Conservation (phyloP, 2,113 vertebrate species). For the Lynx canadensis region DNA sequence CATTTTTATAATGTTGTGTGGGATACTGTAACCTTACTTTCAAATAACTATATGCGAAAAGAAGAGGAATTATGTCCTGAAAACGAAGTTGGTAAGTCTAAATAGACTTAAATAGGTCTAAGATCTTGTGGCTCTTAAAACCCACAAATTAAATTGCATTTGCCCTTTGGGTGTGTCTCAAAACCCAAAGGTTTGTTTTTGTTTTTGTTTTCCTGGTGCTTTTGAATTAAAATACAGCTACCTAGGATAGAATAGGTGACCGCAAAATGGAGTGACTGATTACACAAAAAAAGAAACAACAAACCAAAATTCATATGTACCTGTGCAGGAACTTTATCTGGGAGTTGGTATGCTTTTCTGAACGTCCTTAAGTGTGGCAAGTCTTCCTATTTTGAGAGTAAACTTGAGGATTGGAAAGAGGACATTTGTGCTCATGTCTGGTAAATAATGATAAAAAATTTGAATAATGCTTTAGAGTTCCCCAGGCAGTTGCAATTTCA, state of each 20-base stretch:
- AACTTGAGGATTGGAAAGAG: slow-evolving; percentile 2
- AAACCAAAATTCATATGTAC: not conserved
- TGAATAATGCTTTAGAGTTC: slow-evolving; percentile 27
- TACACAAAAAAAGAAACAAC: not conserved
- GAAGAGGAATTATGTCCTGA: not conserved
- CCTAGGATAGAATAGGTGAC: not conserved
- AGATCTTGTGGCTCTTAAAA: slow-evolving; percentile 19
- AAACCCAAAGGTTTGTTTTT: not conserved
- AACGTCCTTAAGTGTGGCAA: not conserved
- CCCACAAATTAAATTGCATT: not conserved
- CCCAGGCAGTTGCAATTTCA: slow-evolving; percentile 25
- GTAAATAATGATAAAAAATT: slow-evolving; percentile 31
- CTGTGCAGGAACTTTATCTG: not conserved
- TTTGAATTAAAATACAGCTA: slow-evolving; percentile 52
- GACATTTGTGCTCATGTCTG: not conserved
- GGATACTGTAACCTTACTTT: not conserved
- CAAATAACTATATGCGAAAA: not conserved
- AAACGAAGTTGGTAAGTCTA: not conserved
- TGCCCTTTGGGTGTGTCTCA: not conserved
- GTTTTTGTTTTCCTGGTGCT: not conserved
- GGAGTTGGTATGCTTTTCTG: not conserved
- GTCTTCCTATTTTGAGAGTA: not conserved
- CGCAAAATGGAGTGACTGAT: not conserved
- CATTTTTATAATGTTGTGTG: not conserved
- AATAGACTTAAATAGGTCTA: not conserved